These are phyloP conservation scores for Cryptoblepharus egeriae DNA, from an alignment of 2,797 vertebrate species.

Conservation along the genomic window DNA sequence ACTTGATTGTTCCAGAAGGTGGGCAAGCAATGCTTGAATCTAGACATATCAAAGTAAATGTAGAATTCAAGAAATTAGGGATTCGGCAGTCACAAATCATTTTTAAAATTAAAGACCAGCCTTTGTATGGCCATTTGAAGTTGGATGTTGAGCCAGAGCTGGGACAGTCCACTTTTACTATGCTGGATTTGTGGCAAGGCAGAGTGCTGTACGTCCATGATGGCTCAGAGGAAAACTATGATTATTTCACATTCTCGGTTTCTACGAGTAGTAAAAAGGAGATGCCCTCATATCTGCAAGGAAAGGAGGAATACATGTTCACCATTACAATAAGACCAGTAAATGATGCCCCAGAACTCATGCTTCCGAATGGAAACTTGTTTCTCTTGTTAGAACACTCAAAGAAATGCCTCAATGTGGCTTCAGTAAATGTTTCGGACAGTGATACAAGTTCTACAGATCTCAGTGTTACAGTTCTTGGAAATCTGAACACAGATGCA, in stretches of 20 bases:
- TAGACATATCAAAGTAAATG: constrained; percentile 86
- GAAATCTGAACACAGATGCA: constrained; percentile 85
- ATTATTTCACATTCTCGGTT: constrained; percentile 88
- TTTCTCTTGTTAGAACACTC: constrained; percentile 88
- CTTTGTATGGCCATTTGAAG: constrained; percentile 83
- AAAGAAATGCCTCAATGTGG: constrained; percentile 83
- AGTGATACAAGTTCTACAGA: constrained; percentile 79
- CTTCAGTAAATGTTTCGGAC: constrained; percentile 83
- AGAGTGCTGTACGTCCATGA: constrained; percentile 88
- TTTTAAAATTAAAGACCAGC: constrained; percentile 84
- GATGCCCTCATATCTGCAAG: constrained; percentile 80
- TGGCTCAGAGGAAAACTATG: constrained; percentile 85
- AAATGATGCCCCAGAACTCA: constrained; percentile 88
- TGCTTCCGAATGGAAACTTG: constrained; percentile 87
- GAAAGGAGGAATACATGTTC: constrained; percentile 79
- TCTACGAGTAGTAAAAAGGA: constrained; percentile 82
- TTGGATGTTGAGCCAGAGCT: constrained; percentile 79
- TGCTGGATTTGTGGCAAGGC: constrained; percentile 87
- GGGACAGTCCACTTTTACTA: constrained; percentile 83
- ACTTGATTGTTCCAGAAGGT: constrained; percentile 86
- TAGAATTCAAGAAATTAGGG: constrained; percentile 86
- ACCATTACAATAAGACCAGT: constrained; percentile 85
- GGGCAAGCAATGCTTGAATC: constrained; percentile 82
- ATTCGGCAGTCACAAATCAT: constrained; percentile 87
- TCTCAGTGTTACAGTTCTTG: constrained; percentile 86